Evolutionary conservation across 2,888 invertebrate genomes (phyloP).

Genomic region (Lutraria lutraria): DNA sequence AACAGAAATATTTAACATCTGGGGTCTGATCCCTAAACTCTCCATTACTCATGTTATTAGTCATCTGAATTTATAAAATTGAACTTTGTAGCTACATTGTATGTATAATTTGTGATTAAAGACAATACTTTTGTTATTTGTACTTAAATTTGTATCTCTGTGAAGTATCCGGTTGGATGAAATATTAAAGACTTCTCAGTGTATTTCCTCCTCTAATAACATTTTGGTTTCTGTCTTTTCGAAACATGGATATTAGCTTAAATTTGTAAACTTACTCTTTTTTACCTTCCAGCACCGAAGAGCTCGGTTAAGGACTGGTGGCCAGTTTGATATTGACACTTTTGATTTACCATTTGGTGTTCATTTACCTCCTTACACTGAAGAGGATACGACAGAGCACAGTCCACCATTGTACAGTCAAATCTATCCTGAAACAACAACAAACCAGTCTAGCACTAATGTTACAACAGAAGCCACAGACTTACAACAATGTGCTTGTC

Average conservation of each 20-base stretch:
- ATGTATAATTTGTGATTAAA: neutral
- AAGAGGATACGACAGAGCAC: slow-evolving; percentile 74
- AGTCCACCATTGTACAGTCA: slow-evolving; percentile 78
- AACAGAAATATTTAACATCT: neutral
- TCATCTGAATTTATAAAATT: neutral
- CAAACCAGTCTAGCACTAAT: slow-evolving; percentile 37
- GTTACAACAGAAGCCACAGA: slow-evolving; percentile 17
- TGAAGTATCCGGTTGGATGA: too few species aligned
- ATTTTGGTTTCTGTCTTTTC: too few species aligned
- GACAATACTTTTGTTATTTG: neutral
- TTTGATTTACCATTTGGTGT: slow-evolving; percentile 79
- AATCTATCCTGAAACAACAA: slow-evolving; percentile 66
- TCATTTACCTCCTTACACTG: slow-evolving; percentile 78
- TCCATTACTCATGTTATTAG: neutral
- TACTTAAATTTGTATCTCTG: neutral
- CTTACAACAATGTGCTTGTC: slow-evolving; percentile 15
- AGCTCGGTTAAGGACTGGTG: slow-evolving; percentile 51
- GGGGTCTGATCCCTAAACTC: neutral
- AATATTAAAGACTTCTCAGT: too few species aligned
- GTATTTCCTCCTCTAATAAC: too few species aligned
- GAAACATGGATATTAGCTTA: neutral
- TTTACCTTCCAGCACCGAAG: slow-evolving; percentile 54
- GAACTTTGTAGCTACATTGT: neutral
- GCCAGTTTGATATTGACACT: slow-evolving; percentile 75
- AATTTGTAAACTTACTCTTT: neutral